Evolutionary conservation across 1,140 invertebrate genomes (phyloP).

Genomic region (Mizuhopecten yessoensis): DNA sequence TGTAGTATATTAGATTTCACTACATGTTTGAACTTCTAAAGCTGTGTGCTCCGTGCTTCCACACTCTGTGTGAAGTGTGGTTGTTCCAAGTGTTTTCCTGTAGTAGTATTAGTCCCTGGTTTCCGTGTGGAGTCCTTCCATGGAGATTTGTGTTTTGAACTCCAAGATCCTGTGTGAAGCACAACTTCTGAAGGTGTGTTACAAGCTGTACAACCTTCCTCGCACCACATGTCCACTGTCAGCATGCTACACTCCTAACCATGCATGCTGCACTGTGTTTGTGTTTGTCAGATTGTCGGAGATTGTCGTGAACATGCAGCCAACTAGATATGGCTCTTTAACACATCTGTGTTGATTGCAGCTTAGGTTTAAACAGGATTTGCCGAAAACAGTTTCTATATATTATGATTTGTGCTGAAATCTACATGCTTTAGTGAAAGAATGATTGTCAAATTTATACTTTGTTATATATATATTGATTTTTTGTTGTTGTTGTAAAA

Average conservation of each 20-base stretch:
- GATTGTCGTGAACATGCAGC: background rate
- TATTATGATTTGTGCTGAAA: no score
- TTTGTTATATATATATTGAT: no score
- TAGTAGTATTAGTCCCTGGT: background rate
- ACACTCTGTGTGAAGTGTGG: background rate
- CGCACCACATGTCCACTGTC: background rate
- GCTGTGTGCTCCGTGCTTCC: no score
- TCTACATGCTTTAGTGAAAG: no score
- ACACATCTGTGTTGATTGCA: no score
- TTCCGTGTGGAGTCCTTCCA: background rate
- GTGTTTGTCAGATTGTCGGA: background rate
- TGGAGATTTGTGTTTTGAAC: background rate
- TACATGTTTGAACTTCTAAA: no score
- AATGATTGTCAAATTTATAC: no score
- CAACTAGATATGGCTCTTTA: background rate
- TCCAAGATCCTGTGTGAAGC: no score
- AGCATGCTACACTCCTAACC: background rate
- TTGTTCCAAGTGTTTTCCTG: background rate
- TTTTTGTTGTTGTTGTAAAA: no score
- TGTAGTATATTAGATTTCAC: background rate
- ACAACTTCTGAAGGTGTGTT: no score
- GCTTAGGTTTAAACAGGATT: no score
- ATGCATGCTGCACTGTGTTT: background rate
- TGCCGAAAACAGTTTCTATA: no score
- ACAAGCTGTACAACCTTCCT: background rate